Conservation (phyloP, 2,797 vertebrate genomes). For the Lacerta agilis region DNA sequence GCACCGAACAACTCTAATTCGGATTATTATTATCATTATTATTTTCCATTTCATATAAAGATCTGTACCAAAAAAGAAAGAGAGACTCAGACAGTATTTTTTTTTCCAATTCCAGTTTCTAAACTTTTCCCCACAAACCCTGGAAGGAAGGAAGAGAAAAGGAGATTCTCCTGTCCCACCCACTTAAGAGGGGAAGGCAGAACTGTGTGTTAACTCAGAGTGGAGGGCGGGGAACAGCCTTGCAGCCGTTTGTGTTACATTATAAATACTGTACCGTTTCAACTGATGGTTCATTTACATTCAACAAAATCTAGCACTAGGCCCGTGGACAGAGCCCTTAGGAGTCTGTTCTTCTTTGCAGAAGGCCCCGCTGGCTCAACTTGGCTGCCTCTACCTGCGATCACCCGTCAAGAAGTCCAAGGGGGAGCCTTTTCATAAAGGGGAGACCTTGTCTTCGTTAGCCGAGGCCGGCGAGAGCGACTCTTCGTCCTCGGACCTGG, state of each 20-base stretch:
- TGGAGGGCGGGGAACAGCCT: background rate
- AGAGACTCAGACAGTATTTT: constrained; percentile 49
- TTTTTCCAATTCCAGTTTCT: constrained; percentile 40
- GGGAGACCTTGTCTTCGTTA: constrained; percentile 91
- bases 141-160: background rate
- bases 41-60: constrained; percentile 13
- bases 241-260: background rate
- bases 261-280: background rate
- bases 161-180: no score
- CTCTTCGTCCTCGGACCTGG: constrained; percentile 94
- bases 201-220: no score
- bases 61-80: constrained; percentile 31
- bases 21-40: background rate
- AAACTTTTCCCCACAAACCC: constrained; percentile 26
- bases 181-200: background rate
- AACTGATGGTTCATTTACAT: background rate
- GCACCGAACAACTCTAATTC: constrained; percentile 38
- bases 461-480: constrained; percentile 92
- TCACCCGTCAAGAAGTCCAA: background rate
- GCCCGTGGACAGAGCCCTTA: background rate
- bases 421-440: constrained; percentile 72
- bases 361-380: no score
- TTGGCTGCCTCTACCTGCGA: background rate
- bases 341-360: background rate
- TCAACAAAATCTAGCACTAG: background rate